These are phyloP conservation scores for Myotis lucifugus DNA, from an alignment of 2,113 vertebrate species.

Conservation along the genomic window DNA sequence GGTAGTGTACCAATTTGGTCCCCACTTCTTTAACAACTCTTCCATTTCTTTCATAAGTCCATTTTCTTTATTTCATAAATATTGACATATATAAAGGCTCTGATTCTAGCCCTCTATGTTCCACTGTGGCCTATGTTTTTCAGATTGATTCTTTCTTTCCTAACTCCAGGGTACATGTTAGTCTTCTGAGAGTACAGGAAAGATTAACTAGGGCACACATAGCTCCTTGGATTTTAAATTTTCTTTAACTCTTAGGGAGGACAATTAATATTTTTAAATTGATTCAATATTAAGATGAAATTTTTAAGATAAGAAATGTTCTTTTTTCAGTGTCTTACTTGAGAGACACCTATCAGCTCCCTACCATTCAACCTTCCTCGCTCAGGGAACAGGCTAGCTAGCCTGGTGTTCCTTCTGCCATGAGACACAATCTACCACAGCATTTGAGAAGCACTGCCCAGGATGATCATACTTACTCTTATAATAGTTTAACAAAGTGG, in stretches of 20 bases:
- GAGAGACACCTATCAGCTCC: neutral
- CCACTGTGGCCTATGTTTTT: neutral
- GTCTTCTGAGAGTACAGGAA: neutral
- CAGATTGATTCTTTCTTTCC: neutral
- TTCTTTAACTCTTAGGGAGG: neutral
- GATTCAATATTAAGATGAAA: neutral
- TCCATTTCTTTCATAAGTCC: neutral
- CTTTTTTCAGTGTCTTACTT: neutral
- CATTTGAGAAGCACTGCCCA: neutral
- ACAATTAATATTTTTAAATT: neutral
- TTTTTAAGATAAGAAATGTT: neutral
- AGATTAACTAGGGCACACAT: neutral
- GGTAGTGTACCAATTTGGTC: accelerated
- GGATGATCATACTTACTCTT: neutral
- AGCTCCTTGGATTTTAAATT: neutral
- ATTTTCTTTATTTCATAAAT: neutral
- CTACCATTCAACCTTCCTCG: neutral
- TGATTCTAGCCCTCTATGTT: neutral
- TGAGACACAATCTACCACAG: neutral
- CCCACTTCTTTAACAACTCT: neutral
- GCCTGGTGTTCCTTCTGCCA: neutral
- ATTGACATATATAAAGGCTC: neutral
- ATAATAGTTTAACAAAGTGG: neutral
- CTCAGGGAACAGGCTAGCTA: neutral
- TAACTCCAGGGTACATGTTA: neutral